A percentile compares a stretch with the other conserved stretches of the same genome.
Conservation (phyloP, 2,797 vertebrate species). For the Galaxias olidus region DNA sequence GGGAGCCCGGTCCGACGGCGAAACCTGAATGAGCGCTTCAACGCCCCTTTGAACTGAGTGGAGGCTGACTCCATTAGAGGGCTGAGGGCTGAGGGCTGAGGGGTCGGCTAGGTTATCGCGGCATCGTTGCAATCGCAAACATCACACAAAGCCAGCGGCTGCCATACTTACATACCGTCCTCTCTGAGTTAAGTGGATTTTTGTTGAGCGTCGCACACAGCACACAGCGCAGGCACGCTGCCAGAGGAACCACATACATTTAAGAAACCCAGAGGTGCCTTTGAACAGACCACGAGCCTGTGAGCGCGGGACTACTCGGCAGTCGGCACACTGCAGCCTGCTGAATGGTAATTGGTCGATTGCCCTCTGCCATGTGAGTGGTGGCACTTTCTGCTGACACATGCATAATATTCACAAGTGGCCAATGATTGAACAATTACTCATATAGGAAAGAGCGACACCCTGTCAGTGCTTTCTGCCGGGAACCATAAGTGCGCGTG, state of each 20-base stretch:
- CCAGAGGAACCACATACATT: slow-evolving; percentile 14
- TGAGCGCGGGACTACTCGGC: slow-evolving; percentile 26
- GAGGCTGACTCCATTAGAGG: background rate
- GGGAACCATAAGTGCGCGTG: background rate
- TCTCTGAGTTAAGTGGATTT: slow-evolving; percentile 11
- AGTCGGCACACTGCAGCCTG: background rate
- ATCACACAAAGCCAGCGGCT: slow-evolving; percentile 1
- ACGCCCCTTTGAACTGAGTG: background rate
- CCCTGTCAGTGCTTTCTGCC: slow-evolving; percentile 22
- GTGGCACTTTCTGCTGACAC: slow-evolving; percentile 37
- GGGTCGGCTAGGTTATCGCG: slow-evolving; percentile 13
- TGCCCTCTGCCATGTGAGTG: slow-evolving; percentile 29
- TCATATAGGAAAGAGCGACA: slow-evolving; percentile 29
- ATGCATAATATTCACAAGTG: slow-evolving; percentile 30
- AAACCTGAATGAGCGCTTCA: background rate
- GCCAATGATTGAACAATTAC: slow-evolving; percentile 31
- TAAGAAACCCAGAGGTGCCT: slow-evolving; percentile 29
- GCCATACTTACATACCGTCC: background rate
- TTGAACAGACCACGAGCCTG: slow-evolving; percentile 21
- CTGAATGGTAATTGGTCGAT: slow-evolving; percentile 43
- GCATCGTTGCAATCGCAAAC: background rate
- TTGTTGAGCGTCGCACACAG: slow-evolving; percentile 28
- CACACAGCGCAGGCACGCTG: background rate
- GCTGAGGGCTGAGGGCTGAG: background rate
- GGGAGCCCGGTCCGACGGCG: background rate